phyloP scores from a whole-genome alignment of 2,888 invertebrate genomes.

The Pristionchus japonicus region DNA sequence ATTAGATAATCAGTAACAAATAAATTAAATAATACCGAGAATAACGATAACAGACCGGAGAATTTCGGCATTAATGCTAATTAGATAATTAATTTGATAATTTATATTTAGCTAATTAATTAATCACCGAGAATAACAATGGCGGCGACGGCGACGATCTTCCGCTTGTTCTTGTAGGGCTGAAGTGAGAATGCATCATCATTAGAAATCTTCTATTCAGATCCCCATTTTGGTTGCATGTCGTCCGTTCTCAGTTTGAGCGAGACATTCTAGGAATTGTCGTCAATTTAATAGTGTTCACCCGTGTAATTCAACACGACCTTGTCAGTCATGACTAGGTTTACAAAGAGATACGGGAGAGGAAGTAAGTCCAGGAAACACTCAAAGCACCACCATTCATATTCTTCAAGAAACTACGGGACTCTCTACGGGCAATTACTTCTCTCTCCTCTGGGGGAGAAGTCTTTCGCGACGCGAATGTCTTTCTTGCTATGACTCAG shows the following conservation, averaged over 20 bases:
- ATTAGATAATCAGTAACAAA: neutral
- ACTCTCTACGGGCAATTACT: neutral
- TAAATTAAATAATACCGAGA: neutral
- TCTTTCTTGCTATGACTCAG: neutral
- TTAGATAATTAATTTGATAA: neutral
- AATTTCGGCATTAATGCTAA: neutral
- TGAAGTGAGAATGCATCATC: neutral
- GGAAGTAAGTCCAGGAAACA: neutral
- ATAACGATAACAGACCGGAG: neutral
- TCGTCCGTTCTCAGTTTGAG: no score
- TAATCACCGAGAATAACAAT: neutral
- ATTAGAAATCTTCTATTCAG: no score
- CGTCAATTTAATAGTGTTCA: no score
- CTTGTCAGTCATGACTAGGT: no score
- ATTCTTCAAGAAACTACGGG: neutral
- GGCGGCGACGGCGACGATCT: neutral
- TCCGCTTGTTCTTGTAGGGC: conserved; percentile 16
- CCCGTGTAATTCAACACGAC: no score
- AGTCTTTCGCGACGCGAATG: neutral
- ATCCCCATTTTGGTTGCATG: no score
- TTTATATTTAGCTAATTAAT: neutral
- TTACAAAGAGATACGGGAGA: no score
- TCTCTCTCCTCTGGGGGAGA: neutral
- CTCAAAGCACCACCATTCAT: no score
- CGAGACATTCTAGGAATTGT: no score